A percentile compares a stretch with the other conserved stretches of the same genome.
These are phyloP conservation scores for Lerema accius DNA, from an alignment of 1,140 invertebrate species.

Conservation along the genomic window DNA sequence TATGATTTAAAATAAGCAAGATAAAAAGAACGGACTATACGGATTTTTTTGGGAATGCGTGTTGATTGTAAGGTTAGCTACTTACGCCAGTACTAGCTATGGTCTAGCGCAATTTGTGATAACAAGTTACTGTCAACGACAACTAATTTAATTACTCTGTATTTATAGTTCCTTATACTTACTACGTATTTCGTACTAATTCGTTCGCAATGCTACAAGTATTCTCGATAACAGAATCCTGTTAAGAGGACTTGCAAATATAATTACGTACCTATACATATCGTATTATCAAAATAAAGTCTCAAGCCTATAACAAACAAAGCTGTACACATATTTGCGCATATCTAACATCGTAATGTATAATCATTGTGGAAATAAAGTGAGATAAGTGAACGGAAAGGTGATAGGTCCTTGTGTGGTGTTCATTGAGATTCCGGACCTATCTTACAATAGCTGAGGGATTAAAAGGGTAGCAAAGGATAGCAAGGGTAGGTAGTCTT, in stretches of 20 bases:
- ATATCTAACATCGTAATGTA: constrained; percentile 7
- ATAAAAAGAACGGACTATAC: no score
- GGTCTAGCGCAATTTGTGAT: no score
- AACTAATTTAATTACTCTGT: neutral
- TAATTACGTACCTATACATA: constrained; percentile 18
- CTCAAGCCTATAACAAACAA: constrained; percentile 33
- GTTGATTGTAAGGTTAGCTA: no score
- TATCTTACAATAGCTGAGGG: neutral
- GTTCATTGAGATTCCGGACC: no score
- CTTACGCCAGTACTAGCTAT: no score
- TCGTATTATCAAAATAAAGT: constrained; percentile 31
- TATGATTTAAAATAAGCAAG: no score
- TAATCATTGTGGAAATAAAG: constrained; percentile 31
- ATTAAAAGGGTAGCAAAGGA: no score
- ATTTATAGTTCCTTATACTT: no score
- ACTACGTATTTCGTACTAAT: neutral
- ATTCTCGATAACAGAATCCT: constrained; percentile 18
- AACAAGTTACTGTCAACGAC: no score
- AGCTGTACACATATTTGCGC: constrained; percentile 24
- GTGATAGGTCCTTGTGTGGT: neutral
- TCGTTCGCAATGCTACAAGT: constrained; percentile 8
- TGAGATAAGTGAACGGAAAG: constrained; percentile 1
- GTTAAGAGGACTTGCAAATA: constrained; percentile 30
- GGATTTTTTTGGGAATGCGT: no score
- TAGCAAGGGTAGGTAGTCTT: no score